Base-by-base conservation (phyloP, 2,888 invertebrate genomes). In the Amphimallon solstitiale region DNA sequence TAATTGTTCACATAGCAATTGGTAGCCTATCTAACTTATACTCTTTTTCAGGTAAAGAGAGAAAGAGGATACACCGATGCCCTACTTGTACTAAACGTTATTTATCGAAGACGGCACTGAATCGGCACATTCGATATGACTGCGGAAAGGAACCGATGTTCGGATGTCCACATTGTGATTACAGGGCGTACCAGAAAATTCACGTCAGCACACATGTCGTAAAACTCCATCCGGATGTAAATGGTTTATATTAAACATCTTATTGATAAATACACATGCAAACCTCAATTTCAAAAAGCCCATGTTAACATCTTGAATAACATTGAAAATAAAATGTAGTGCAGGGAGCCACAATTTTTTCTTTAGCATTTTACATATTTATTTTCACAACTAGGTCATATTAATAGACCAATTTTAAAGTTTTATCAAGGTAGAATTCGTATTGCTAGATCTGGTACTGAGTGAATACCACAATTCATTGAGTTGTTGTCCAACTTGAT, bases 51-150 rank as follows among this genome's bases (percentile, higher is more conserved):
- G 54, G 19, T 15, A 23, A 29, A 29, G 12, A 14, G 1, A 9
- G 1, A 12, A 40, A 21, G n/a, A 38, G 15, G 19, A 23, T 21
- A 38, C 38, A 21, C 21, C 23, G 23, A 10, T 56, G 64, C 21
- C n/a, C 35, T 2, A 59, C 10, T 17, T 67, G 67, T 35, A 9
- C 35, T 6, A 60, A 40, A 37, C 17, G 54, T 37, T 92, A 92
- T 81, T 88, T 89, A 71, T 91, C 91, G 84, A 89, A 90, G 82
- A 89, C 90, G 74, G 90, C 90, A 38, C 86, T 92, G 74, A 86
- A 89, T 76, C 48, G 65, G 23, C 68, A 68, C 49, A 15, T 68
- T 29, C 75, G 74, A 54, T 77, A 81, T 45, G 81, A 83, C 65
- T 84, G 85, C 66, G 83, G 82, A 9, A 81, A 81, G 62, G 79